Evolutionary conservation across 2,113 vertebrate genomes (phyloP).

Genomic region (Antennarius striatus): DNA sequence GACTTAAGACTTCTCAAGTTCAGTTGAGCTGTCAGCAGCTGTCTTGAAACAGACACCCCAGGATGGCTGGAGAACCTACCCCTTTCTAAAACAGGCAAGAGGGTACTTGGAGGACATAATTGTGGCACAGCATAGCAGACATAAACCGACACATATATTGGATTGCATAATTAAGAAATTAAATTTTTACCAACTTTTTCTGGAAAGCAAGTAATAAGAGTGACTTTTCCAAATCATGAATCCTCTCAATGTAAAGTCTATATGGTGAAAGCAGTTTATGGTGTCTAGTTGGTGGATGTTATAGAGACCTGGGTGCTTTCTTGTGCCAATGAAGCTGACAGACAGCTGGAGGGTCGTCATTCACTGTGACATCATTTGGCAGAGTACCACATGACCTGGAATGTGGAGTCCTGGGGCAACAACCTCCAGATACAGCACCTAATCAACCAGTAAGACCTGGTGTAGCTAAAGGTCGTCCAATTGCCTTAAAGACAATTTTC

Average conservation of each 20-base stretch:
- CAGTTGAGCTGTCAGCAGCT: slow-evolving; percentile 77
- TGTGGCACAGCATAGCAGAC: slow-evolving; percentile 7
- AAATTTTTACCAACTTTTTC: slow-evolving; percentile 10
- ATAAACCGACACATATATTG: not conserved
- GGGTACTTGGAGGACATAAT: slow-evolving; percentile 65
- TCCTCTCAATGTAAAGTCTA: not conserved
- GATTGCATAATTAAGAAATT: not conserved
- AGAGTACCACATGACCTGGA: slow-evolving; percentile 31
- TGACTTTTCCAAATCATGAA: not conserved
- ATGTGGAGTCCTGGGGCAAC: slow-evolving; percentile 31
- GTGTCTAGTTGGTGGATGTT: slow-evolving; percentile 14
- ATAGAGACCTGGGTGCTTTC: slow-evolving; percentile 29
- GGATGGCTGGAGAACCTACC: slow-evolving; percentile 52
- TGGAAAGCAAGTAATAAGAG: not conserved
- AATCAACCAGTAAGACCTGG: slow-evolving; percentile 44
- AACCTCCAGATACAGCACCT: slow-evolving; percentile 18
- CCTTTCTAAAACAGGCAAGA: slow-evolving; percentile 69
- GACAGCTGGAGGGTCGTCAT: slow-evolving; percentile 41
- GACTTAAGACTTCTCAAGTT: slow-evolving; percentile 72
- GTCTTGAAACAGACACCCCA: slow-evolving; percentile 75
- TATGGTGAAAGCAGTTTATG: not conserved
- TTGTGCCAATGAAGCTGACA: slow-evolving; percentile 30
- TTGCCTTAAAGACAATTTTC: slow-evolving; percentile 18
- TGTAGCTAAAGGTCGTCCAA: slow-evolving; percentile 35
- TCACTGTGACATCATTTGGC: slow-evolving; percentile 42